These are phyloP conservation scores for Rhynchomys soricoides DNA, from an alignment of 2,113 vertebrate species.

Conservation along the genomic window DNA sequence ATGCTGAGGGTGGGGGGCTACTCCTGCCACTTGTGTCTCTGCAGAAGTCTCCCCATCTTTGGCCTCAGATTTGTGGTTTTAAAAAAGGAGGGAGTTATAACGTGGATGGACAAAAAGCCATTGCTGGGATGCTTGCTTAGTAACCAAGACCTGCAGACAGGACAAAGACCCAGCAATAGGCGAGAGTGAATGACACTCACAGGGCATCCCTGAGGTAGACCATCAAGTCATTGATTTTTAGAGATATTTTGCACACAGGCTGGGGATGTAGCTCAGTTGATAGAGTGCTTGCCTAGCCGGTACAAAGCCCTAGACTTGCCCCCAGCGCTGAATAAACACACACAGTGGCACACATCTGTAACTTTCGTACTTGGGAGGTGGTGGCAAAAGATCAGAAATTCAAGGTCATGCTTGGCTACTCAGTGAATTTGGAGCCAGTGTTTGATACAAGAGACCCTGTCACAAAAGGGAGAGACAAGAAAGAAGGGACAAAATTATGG, in stretches of 20 bases:
- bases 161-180: too few species aligned
- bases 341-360: background rate
- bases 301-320: background rate
- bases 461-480: background rate
- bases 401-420: background rate
- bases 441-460: background rate
- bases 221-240: background rate
- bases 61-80: background rate
- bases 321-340: background rate
- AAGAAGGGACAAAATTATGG: background rate
- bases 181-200: background rate
- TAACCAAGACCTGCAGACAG: background rate
- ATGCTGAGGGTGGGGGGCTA: background rate
- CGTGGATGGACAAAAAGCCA: fast-evolving
- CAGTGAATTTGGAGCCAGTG: background rate
- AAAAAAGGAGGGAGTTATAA: background rate
- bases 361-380: background rate
- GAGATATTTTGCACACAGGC: too few species aligned
- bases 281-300: background rate
- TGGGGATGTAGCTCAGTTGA: background rate
- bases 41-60: background rate
- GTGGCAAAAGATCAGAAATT: background rate
- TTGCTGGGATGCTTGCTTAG: background rate
- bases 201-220: background rate
- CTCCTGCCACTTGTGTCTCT: background rate